These are phyloP conservation scores for Aphidius colemani DNA, from an alignment of 2,888 invertebrate species.

Conservation along the genomic window DNA sequence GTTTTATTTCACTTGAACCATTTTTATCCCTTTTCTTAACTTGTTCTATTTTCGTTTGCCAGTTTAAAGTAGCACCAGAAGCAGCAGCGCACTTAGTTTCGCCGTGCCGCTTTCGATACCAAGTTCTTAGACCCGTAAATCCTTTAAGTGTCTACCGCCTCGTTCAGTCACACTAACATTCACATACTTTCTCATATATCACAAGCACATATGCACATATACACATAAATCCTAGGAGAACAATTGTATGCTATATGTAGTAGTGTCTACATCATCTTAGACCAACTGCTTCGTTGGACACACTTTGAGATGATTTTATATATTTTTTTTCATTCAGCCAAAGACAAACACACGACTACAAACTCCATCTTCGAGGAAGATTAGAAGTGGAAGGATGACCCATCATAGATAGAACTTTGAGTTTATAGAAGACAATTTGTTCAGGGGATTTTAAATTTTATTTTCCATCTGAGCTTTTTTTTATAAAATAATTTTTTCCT, in stretches of 20 bases:
- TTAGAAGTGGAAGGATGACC: not conserved
- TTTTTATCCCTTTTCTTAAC: slow-evolving; percentile 19
- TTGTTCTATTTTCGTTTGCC: slow-evolving; percentile 19
- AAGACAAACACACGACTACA: not conserved
- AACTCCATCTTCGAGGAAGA: not conserved
- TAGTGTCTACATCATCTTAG: not conserved
- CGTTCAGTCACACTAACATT: slow-evolving; percentile 16
- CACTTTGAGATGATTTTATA: not conserved
- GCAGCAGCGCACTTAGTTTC: slow-evolving; percentile 31
- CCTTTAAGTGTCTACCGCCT: slow-evolving; percentile 53
- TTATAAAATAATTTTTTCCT: too few species aligned
- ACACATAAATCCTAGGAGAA: not conserved
- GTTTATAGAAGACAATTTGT: too few species aligned
- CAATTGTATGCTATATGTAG: too few species aligned
- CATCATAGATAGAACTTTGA: too few species aligned
- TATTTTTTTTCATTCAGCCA: not conserved
- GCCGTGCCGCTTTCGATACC: slow-evolving; percentile 34
- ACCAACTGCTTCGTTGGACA: not conserved
- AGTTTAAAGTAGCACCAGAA: not conserved
- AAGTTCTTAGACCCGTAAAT: slow-evolving; percentile 55
- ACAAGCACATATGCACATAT: slow-evolving; percentile 11
- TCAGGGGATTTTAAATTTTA: too few species aligned
- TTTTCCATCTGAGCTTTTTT: too few species aligned
- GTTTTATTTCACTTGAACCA: not conserved
- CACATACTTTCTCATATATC: not conserved